Evolutionary conservation across 2,113 vertebrate genomes (phyloP).

Genomic region (Burhinus bistriatus): DNA sequence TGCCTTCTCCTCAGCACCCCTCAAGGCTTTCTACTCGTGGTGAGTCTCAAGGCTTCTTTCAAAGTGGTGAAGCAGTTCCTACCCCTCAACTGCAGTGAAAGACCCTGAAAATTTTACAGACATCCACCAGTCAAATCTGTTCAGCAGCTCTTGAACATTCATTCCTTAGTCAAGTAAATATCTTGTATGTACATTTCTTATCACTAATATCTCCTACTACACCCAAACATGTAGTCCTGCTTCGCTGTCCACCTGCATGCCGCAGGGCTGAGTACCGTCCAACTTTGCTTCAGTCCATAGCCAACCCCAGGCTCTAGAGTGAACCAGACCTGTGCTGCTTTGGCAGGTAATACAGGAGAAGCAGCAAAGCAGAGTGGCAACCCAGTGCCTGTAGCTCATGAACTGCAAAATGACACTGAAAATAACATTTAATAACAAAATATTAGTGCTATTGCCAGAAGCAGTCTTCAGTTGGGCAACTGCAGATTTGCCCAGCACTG

Average conservation of each 20-base stretch:
- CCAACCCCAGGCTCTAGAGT: neutral
- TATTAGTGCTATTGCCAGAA: neutral
- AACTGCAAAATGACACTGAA: neutral
- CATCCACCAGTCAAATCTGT: neutral
- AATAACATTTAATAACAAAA: neutral
- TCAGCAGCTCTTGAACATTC: neutral
- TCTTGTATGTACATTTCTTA: neutral
- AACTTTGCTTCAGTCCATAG: neutral
- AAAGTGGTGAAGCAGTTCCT: neutral
- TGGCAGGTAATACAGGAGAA: neutral
- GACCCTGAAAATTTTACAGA: neutral
- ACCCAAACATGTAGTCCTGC: neutral
- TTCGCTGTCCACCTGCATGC: neutral
- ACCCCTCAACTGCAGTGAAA: neutral
- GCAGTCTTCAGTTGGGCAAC: neutral
- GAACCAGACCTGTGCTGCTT: neutral
- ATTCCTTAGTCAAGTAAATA: neutral
- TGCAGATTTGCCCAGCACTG: neutral
- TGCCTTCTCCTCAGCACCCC: neutral
- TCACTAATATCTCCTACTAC: neutral
- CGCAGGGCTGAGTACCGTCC: neutral
- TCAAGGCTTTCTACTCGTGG: rapidly evolving
- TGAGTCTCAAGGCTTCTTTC: neutral
- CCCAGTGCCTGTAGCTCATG: neutral
- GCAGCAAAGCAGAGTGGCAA: neutral